Conservation (phyloP, 2,888 invertebrate genomes). For the Cyrtodaria siliqua region DNA sequence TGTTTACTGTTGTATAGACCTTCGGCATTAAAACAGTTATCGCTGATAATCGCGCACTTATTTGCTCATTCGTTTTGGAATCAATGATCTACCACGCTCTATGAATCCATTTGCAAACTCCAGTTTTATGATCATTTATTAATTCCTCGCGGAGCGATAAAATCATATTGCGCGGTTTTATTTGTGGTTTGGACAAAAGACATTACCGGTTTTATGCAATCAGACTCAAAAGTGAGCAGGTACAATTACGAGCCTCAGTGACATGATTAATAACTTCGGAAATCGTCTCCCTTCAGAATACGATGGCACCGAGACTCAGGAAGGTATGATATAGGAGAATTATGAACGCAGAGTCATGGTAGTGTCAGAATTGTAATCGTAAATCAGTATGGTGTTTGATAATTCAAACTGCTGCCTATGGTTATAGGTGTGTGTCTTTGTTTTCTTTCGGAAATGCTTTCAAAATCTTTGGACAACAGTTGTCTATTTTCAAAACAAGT, state of each 20-base stretch:
- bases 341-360: too few relatives aligned
- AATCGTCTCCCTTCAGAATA: conserved; percentile 33
- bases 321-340: too few relatives aligned
- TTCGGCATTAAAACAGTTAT: background rate
- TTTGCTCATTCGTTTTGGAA: conserved; percentile 1
- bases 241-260: conserved; percentile 36
- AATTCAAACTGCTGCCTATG: too few relatives aligned
- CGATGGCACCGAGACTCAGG: conserved; percentile 15
- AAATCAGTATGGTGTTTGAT: too few relatives aligned
- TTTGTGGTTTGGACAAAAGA: conserved; percentile 43
- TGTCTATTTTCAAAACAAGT: too few relatives aligned
- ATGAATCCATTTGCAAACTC: background rate
- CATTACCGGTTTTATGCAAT: conserved; percentile 39
- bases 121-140: conserved; percentile 29
- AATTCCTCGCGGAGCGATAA: conserved; percentile 40
- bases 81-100: background rate
- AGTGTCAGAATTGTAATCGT: too few relatives aligned
- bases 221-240: conserved; percentile 31
- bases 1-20: conserved; percentile 9
- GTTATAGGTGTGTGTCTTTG: too few relatives aligned
- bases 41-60: conserved; percentile 1
- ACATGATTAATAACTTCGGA: conserved; percentile 41
- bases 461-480: too few relatives aligned
- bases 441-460: too few relatives aligned
- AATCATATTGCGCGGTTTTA: conserved; percentile 43